Conservation (phyloP, 2,888 invertebrate species). For the Clistopyga incitator region DNA sequence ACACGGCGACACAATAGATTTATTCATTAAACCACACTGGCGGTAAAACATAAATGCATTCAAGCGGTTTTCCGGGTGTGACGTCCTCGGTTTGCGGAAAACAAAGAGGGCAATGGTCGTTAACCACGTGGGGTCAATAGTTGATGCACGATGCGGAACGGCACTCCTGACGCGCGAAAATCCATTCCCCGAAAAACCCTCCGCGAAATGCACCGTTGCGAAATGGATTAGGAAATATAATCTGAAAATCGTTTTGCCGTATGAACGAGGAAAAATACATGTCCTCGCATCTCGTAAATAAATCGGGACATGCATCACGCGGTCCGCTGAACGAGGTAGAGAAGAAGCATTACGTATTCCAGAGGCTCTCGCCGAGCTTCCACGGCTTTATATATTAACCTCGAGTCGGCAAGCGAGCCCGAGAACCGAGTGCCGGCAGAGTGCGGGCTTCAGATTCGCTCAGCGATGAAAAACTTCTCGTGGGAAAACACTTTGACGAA, state of each 20-base stretch:
- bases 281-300: constrained; percentile 15
- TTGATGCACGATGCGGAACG: not conserved
- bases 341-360: constrained; percentile 68
- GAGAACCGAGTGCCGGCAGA: constrained; percentile 41
- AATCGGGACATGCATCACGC: constrained; percentile 23
- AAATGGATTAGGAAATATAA: constrained; percentile 33
- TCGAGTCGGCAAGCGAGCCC: constrained; percentile 51
- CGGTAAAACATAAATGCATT: not conserved
- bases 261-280: constrained; percentile 29
- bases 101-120: not conserved
- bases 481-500: constrained; percentile 69
- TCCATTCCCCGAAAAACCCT: not conserved
- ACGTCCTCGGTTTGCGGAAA: not conserved
- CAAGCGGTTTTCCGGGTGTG: not conserved
- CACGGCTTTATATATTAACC: constrained; percentile 68
- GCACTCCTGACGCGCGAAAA: not conserved
- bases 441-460: constrained; percentile 66
- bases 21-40: constrained; percentile 1
- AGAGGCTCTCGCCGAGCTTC: constrained; percentile 64
- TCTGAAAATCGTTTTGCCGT: constrained; percentile 22
- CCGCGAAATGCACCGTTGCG: not conserved
- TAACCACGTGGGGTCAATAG: constrained; percentile 2
- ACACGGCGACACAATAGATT: not conserved
- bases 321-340: constrained; percentile 14
- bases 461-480: constrained; percentile 65